phyloP scores from a whole-genome alignment of 1,140 invertebrate genomes.

The Tetramorium parvispinum region DNA sequence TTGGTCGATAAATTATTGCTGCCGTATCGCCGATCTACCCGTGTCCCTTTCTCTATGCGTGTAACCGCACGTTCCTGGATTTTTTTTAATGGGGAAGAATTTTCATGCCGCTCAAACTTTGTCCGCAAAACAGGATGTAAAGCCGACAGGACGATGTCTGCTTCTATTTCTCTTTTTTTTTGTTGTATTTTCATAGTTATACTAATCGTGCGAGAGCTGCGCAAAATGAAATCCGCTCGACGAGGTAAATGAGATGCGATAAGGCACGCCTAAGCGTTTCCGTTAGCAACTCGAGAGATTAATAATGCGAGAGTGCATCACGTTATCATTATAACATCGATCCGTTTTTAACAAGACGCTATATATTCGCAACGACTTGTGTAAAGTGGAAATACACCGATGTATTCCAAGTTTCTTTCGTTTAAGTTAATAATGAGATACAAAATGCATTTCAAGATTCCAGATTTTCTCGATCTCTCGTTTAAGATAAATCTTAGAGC shows the following conservation, averaged over 20 bases:
- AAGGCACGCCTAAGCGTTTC: conserved; percentile 49
- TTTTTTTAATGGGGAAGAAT: background rate
- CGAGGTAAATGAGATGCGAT: conserved; percentile 18
- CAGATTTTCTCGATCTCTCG: background rate
- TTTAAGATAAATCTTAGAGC: background rate
- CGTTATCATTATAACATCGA: conserved; percentile 47
- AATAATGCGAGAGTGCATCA: conserved; percentile 39
- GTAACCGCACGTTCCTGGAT: background rate
- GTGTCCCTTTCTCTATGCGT: conserved; percentile 18
- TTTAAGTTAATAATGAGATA: conserved; percentile 27
- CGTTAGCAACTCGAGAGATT: conserved; percentile 40
- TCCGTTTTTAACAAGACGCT: conserved; percentile 30
- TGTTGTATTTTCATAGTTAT: conserved; percentile 14
- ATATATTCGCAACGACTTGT: conserved; percentile 8
- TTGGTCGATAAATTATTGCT: conserved; percentile 69
- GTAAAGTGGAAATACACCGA: conserved; percentile 3
- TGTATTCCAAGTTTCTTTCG: background rate
- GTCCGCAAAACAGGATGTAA: background rate
- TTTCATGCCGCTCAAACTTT: conserved; percentile 16
- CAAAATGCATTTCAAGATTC: background rate
- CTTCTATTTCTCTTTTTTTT: background rate
- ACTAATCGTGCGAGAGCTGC: conserved; percentile 1
- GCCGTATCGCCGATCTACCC: conserved; percentile 34
- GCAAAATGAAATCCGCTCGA: conserved; percentile 32
- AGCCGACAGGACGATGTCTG: background rate